phyloP scores from a whole-genome alignment of 2,113 vertebrate genomes.

The Zapus hudsonius region DNA sequence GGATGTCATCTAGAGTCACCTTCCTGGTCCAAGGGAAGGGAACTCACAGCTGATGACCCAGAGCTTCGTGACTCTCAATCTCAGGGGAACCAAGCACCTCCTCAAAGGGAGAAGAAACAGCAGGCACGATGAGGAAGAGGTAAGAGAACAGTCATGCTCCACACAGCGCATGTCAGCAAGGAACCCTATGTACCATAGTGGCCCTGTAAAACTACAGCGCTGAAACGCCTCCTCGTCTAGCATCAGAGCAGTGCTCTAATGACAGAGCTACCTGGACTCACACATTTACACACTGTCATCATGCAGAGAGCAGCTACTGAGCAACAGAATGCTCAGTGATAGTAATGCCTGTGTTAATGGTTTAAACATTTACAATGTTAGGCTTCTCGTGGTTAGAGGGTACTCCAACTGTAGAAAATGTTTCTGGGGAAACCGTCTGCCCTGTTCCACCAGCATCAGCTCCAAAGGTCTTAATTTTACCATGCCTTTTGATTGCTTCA shows the following conservation, averaged over 20 bases:
- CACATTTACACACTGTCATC: fast-evolving
- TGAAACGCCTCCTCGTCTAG: neutral
- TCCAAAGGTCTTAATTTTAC: neutral
- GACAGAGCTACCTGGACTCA: no score
- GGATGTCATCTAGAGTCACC: neutral
- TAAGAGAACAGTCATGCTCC: neutral
- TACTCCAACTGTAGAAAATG: neutral
- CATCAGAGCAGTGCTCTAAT: no score
- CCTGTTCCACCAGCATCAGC: neutral
- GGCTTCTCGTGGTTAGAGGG: neutral
- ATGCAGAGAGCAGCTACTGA: neutral
- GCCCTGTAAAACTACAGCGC: neutral
- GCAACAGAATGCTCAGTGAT: neutral
- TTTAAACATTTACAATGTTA: neutral
- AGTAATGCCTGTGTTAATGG: no score
- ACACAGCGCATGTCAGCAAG: no score
- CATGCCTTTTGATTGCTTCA: neutral
- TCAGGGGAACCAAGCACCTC: neutral
- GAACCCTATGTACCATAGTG: neutral
- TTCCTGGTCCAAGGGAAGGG: neutral
- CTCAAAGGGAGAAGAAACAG: neutral
- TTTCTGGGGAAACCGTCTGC: neutral
- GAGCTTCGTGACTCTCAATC: neutral
- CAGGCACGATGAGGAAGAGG: neutral
- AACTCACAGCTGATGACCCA: neutral